A percentile compares a stretch with the other conserved stretches of the same genome.
phyloP scores from a whole-genome alignment of 2,113 vertebrate species.

The Tragelaphus strepsiceros region DNA sequence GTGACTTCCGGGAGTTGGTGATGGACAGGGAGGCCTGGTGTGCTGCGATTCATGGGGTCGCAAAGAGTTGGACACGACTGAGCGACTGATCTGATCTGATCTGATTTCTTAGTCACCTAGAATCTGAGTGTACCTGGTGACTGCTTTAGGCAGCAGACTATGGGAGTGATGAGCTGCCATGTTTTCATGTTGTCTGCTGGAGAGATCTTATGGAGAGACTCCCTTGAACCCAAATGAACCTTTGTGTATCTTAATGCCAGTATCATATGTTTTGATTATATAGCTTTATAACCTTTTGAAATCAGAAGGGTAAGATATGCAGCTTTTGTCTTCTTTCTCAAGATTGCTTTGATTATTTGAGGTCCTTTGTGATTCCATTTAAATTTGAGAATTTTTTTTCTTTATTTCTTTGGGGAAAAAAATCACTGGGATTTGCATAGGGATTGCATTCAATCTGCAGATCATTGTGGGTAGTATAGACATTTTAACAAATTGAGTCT shows the following conservation, averaged over 20 bases:
- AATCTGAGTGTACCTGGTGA: not conserved
- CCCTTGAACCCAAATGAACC: not conserved
- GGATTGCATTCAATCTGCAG: not conserved
- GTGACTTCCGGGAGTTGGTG: too few species aligned
- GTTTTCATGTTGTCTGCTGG: not conserved
- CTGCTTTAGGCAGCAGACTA: not conserved
- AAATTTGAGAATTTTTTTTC: not conserved
- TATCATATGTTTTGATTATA: not conserved
- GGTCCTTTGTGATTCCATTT: not conserved
- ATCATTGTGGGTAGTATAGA: not conserved
- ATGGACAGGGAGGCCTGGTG: too few species aligned
- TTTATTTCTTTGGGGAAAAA: not conserved
- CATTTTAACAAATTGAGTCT: not conserved
- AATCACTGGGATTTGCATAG: not conserved
- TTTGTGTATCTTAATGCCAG: not conserved
- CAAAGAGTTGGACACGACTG: too few species aligned
- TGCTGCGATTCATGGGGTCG: too few species aligned
- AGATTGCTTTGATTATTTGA: not conserved
- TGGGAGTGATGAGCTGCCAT: not conserved
- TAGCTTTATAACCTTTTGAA: not conserved
- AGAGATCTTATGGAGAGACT: not conserved
- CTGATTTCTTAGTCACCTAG: not conserved
- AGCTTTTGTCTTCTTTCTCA: not conserved
- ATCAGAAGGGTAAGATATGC: not conserved
- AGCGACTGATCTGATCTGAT: too few species aligned